Base-by-base conservation (phyloP, 1,140 invertebrate species). In the Hylyphantes graminicola region DNA sequence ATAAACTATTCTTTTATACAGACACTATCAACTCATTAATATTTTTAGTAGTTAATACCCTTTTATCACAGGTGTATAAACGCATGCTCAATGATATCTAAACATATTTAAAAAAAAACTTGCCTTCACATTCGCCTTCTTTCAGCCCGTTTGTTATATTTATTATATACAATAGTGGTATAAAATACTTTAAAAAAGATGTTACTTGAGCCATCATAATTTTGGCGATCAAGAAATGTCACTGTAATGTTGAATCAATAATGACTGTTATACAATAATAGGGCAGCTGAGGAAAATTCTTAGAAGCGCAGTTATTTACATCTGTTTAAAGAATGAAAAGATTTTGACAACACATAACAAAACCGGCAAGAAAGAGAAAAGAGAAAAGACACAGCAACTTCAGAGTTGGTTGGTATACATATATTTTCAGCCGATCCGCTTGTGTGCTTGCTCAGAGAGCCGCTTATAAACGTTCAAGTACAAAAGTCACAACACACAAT, bases 111-210 rank as follows among this genome's bases (percentile, higher is more conserved):
- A n/a, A 19, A 73, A 15, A 19, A 79, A 54, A 79, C 85, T 86
- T 89, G 91, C 91, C 90, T 90, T 91, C 90, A 89, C 91, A 91
- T 50, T 91, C 88, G 53, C 89, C 90, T 85, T 88, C 88, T 86
- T 89, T 90, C 15, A 90, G 78, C 19, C 70, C 73, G 50, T 70
- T 50, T 21, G 79, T 13, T 65, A 59, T 65, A 55, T 35, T 54
- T 70, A 63, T n/a, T 9, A 79, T 19, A 3, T 15, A 15, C 17
- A 55, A 15, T 53, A 57, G 9, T 13, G 17, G 7, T 79, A 79
- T 48, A 67, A 53, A 55, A 1, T 48, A 9, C 21, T 15, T 19
- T 13, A 68, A 55, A 13, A 68, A 12, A 57, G 35, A 55, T 48
- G 15, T n/a, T 6, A 79, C 9, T 57, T 70, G 55, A 54, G 65